Base-by-base conservation (phyloP, 2,797 vertebrate species). In the Sciurus carolinensis region DNA sequence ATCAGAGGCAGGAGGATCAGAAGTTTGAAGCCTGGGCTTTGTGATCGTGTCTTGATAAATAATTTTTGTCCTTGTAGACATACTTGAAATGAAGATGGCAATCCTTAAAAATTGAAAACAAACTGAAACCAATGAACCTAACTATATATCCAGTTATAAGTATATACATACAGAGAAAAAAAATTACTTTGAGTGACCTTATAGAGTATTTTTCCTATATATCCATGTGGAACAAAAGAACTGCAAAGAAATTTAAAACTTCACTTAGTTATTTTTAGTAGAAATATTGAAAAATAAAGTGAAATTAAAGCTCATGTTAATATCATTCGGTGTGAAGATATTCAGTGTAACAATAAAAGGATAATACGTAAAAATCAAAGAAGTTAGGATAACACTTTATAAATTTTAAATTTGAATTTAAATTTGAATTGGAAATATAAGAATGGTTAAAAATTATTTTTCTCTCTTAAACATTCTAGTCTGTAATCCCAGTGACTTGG, bases 81-180 rank as follows among this genome's bases (percentile, higher is more conserved):
- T 87, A 54, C 57, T 79, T 94, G 39, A 85, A 86, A 79, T 71
- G 30, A 93, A 86, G 72, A 91, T 10, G 39, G 42, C 69, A 91
- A 82, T 44, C 54, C 33, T 93, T 95, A 87, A 96, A 75, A 84
- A 79, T 24, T 8, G 84, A 95, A 91, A 95, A 62, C 44, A 83
- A 92, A 54, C n/a, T 18, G 71, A 84, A 59, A 87, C 33, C 24
- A 79, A 80, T 72, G 52, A 93, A 52, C 26, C 59, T 64, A 52
- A 33, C 36, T 66, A 14, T 33, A 5, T 64, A 44, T 69, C 71
- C 71, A 69, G 11, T 84, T 80, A 39, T 42, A 91, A 76, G 57
- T 44, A 79, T 54, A 66, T 22, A n/a, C 73, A 75, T 11, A 44
- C 4, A 15, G 62, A 84, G 82, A 15, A 90, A 57, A 79, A 39